A percentile compares a stretch with the other conserved stretches of the same genome.
Conservation (phyloP, 92 coral and sea anemone genomes). For the Ricordea florida region DNA sequence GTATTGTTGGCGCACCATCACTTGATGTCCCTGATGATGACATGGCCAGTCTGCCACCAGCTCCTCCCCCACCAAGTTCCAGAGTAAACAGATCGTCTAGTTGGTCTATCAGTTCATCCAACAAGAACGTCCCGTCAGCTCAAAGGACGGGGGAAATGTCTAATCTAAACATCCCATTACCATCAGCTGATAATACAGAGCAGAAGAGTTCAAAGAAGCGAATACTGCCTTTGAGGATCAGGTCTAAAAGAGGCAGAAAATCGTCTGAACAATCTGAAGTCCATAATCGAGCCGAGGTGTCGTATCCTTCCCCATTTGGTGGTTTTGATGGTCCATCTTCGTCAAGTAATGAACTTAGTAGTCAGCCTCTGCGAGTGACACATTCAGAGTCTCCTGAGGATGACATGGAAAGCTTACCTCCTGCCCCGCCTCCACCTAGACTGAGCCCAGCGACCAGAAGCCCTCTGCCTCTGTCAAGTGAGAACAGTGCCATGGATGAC, state of each 20-base stretch:
- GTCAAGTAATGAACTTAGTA: not conserved
- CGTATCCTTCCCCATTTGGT: too few species aligned
- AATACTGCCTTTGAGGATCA: slow-evolving; percentile 11
- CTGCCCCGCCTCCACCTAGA: slow-evolving; percentile 83
- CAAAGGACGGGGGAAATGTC: not conserved
- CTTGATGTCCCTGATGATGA: slow-evolving; percentile 46
- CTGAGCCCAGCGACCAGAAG: too few species aligned
- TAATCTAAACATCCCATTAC: not conserved
- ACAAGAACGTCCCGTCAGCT: not conserved
- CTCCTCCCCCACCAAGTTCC: slow-evolving; percentile 78
- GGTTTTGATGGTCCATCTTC: not conserved
- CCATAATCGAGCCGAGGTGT: not conserved
- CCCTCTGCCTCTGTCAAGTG: slow-evolving; percentile 5
- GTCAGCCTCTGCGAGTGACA: not conserved
- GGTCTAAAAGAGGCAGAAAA: slow-evolving; percentile 19
- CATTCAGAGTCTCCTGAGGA: slow-evolving; percentile 36
- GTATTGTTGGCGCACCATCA: not conserved
- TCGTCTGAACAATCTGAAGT: not conserved
- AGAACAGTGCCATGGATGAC: slow-evolving; percentile 13
- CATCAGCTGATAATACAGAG: slow-evolving; percentile 4
- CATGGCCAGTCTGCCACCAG: slow-evolving; percentile 68
- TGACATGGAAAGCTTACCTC: slow-evolving; percentile 72
- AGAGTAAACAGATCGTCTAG: not conserved
- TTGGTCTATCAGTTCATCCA: slow-evolving; percentile 19
- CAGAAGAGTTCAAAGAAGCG: slow-evolving; percentile 30